These are phyloP conservation scores for Apostichopus parvimensis DNA, from an alignment of 35 echinoderm and acorn worm species.

Conservation along the genomic window DNA sequence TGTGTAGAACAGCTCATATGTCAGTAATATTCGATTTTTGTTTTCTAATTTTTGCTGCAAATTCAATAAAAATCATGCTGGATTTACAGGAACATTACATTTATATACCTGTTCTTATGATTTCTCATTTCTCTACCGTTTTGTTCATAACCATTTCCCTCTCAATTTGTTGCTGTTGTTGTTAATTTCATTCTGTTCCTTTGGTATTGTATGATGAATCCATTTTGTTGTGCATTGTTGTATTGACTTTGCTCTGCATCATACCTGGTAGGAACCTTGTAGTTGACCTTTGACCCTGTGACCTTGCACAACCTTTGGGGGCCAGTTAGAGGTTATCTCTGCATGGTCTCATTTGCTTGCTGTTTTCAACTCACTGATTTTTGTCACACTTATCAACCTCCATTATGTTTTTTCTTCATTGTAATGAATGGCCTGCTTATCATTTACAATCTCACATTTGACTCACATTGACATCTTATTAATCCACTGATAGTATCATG, in stretches of 20 bases:
- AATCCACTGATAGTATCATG: neutral
- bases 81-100: neutral
- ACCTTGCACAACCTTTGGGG: neutral
- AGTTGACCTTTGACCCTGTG: neutral
- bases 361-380: neutral
- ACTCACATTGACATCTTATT: neutral
- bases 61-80: slow-evolving; percentile 14
- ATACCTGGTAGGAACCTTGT: neutral
- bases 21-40: neutral
- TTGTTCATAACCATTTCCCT: slow-evolving; percentile 7
- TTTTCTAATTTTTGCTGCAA: slow-evolving; percentile 2
- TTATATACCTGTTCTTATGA: neutral
- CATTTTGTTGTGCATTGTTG: neutral
- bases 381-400: neutral
- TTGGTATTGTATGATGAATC: neutral
- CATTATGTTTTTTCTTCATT: neutral
- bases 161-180: neutral
- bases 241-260: neutral
- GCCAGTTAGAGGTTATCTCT: neutral
- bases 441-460: neutral
- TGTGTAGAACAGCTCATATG: neutral
- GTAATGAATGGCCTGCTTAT: neutral
- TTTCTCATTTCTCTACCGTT: neutral
- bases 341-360: neutral
- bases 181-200: neutral